Percentiles rank a stretch among this genome's conserved stretches.
These are phyloP conservation scores for Trogon surrucura DNA, from an alignment of 2,113 vertebrate species.

Conservation along the genomic window DNA sequence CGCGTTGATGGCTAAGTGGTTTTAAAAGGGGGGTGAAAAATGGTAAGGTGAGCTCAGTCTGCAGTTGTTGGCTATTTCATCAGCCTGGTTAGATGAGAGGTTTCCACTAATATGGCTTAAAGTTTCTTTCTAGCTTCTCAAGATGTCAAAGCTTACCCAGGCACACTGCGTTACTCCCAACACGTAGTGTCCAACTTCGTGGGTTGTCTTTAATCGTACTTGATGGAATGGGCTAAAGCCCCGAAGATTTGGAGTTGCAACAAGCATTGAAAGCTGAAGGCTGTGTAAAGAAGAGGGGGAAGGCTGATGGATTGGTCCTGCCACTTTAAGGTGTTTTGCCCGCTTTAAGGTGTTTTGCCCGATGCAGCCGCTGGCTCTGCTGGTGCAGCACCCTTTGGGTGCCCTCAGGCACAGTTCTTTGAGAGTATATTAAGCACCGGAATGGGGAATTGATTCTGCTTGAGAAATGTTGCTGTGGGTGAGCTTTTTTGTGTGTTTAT, in stretches of 20 bases:
- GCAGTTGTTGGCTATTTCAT: not conserved
- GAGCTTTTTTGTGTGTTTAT: not conserved
- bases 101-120: not conserved
- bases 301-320: not conserved
- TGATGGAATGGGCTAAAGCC: not conserved
- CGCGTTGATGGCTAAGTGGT: too few species aligned
- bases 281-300: not conserved
- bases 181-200: accelerated
- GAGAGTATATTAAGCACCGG: not conserved
- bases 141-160: not conserved
- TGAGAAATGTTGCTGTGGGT: not conserved
- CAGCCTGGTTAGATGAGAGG: not conserved
- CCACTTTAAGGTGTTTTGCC: not conserved
- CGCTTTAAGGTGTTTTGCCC: not conserved
- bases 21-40: not conserved
- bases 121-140: not conserved
- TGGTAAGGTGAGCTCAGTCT: not conserved
- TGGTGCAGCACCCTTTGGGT: not conserved
- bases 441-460: not conserved
- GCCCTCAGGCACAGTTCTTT: not conserved
- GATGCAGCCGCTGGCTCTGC: accelerated
- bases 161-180: not conserved
- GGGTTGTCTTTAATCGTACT: accelerated
- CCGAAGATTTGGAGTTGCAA: not conserved
- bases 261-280: not conserved